Conservation (phyloP, 2,888 invertebrate genomes). For the Synergus laeviventris region DNA sequence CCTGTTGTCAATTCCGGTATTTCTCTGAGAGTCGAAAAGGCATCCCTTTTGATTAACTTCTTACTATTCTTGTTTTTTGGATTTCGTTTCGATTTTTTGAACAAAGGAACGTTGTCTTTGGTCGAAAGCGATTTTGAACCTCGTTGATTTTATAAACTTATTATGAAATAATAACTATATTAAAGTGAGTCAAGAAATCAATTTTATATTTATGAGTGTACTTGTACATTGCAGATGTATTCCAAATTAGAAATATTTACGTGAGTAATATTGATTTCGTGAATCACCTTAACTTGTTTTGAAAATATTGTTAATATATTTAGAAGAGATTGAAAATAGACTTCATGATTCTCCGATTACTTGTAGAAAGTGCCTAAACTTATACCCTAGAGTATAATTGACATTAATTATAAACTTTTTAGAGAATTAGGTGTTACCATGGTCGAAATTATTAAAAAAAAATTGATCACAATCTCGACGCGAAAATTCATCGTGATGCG, state of each 20-base stretch:
- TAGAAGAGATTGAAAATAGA: slow-evolving; percentile 24
- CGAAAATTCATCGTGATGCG: slow-evolving; percentile 32
- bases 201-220: not conserved
- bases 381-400: slow-evolving; percentile 57
- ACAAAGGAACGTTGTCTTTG: not conserved
- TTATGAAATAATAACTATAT: slow-evolving; percentile 3
- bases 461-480: not conserved
- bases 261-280: not conserved
- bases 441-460: slow-evolving; percentile 53
- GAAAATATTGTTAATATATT: not conserved
- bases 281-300: slow-evolving; percentile 18
- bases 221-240: not conserved
- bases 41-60: no score
- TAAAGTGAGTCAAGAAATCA: slow-evolving; percentile 14
- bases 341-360: slow-evolving; percentile 61
- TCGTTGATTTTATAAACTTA: not conserved
- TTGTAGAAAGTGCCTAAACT: slow-evolving; percentile 74
- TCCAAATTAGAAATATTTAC: not conserved
- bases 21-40: no score
- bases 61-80: no score
- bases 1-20: no score
- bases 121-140: not conserved
- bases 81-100: not conserved
- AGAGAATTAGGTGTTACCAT: slow-evolving; percentile 58
- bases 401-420: slow-evolving; percentile 45